Percentiles rank a stretch among this genome's conserved stretches.
phyloP scores from a whole-genome alignment of 2,113 vertebrate species.

The Ptilonorhynchus violaceus region DNA sequence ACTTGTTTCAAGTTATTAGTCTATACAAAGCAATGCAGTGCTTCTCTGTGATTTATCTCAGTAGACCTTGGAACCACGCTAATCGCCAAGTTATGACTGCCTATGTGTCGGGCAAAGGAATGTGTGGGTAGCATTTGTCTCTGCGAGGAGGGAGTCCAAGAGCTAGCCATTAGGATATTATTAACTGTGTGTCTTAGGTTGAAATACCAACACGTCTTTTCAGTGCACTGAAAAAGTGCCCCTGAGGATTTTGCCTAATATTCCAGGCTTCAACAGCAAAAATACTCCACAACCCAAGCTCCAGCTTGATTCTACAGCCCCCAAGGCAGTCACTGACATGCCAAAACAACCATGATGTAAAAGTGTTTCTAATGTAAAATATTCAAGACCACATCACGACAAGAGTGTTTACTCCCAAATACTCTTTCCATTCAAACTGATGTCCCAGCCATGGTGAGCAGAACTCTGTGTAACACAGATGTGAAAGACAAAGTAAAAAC shows the following conservation, averaged over 20 bases:
- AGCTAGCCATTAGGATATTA: neutral
- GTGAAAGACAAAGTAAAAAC: neutral
- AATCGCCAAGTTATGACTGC: slow-evolving; percentile 22
- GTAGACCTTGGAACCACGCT: neutral
- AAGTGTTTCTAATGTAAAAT: neutral
- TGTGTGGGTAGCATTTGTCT: slow-evolving; percentile 32
- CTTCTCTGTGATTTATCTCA: slow-evolving; percentile 38
- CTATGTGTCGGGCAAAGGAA: neutral
- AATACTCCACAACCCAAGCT: neutral
- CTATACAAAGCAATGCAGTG: neutral
- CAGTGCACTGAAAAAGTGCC: neutral
- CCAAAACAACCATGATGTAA: neutral
- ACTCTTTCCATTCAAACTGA: neutral
- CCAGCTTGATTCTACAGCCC: neutral
- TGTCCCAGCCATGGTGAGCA: neutral
- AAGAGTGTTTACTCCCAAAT: neutral
- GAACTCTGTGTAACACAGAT: neutral
- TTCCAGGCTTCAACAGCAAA: neutral
- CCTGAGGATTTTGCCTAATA: neutral
- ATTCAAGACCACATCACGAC: neutral
- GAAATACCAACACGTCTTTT: neutral
- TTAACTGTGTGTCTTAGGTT: neutral
- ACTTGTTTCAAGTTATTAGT: neutral
- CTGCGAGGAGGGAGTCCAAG: neutral
- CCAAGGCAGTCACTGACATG: neutral